phyloP scores from a whole-genome alignment of 2,113 vertebrate genomes.

The Pelecanoides urinatrix region DNA sequence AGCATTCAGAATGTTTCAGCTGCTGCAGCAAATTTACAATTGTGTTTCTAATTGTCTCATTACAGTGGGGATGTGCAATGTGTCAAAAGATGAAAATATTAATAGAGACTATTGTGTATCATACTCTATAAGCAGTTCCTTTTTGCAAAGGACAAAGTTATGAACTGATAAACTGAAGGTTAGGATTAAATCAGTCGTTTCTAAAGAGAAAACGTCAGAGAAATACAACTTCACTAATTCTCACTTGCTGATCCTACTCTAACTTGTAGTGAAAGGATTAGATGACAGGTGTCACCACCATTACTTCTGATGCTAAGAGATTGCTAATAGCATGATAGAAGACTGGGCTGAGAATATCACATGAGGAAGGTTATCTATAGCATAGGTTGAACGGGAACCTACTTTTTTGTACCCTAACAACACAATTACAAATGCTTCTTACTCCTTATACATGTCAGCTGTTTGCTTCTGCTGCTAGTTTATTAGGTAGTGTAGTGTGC shows the following conservation, averaged over 20 bases:
- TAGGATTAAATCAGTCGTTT: constrained; percentile 12
- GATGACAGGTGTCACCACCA: constrained; percentile 6
- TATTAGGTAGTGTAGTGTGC: not conserved
- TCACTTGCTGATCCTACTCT: not conserved
- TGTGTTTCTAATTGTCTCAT: constrained; percentile 15
- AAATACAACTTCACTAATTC: constrained; percentile 1
- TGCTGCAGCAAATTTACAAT: not conserved
- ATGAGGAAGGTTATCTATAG: not conserved
- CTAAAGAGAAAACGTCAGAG: not conserved
- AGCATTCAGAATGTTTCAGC: not conserved
- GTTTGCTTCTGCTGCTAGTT: not conserved
- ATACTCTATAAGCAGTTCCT: not conserved
- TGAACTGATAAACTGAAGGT: constrained; percentile 1
- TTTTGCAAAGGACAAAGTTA: not conserved
- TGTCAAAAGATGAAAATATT: constrained; percentile 13
- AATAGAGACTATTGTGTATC: not conserved
- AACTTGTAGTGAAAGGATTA: constrained; percentile 29
- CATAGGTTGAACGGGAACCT: not conserved
- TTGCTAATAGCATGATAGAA: constrained; percentile 13
- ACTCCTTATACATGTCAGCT: not conserved
- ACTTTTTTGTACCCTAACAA: not conserved
- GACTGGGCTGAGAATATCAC: not conserved
- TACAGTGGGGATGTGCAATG: not conserved
- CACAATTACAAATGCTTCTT: not conserved
- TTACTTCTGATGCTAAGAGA: constrained; percentile 36